Evolutionary conservation across 1,140 invertebrate genomes (phyloP).

Genomic region (Drosophila jambulina): DNA sequence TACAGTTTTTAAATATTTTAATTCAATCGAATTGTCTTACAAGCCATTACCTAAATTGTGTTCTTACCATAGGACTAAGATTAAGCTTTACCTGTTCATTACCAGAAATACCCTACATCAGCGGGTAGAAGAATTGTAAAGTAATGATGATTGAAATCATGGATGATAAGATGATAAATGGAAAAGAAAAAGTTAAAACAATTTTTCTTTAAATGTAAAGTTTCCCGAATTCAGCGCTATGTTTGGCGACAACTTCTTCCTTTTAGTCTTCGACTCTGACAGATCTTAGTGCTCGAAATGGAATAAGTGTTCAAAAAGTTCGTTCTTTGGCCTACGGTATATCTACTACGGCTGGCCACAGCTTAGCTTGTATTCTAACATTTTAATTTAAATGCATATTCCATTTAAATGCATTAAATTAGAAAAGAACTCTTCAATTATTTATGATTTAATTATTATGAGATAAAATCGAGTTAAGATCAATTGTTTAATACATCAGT

Average conservation of each 20-base stretch:
- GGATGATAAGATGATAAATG: not conserved
- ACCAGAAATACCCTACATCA: constrained; percentile 27
- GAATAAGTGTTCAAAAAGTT: constrained; percentile 6
- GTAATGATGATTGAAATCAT: not conserved
- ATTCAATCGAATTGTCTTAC: not conserved
- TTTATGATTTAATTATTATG: constrained; percentile 41
- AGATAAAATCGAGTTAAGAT: constrained; percentile 56
- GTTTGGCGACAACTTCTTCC: not conserved
- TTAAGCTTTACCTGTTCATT: constrained; percentile 61
- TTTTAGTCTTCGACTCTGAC: constrained; percentile 9
- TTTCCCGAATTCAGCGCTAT: constrained; percentile 1
- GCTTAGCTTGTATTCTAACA: constrained; percentile 12
- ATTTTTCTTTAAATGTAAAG: not conserved
- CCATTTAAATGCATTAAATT: constrained; percentile 13
- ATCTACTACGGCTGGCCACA: not conserved
- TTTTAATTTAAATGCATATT: constrained; percentile 36
- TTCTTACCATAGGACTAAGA: constrained; percentile 44
- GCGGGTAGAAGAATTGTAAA: not conserved
- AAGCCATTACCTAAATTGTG: constrained; percentile 55
- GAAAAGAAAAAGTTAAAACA: not conserved
- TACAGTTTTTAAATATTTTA: constrained; percentile 10
- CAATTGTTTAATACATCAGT: constrained; percentile 63
- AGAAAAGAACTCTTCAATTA: constrained; percentile 31
- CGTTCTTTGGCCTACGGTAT: constrained; percentile 13
- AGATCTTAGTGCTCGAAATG: constrained; percentile 13